Base-by-base conservation (phyloP, 2,113 vertebrate species). In the Piaya cayana region DNA sequence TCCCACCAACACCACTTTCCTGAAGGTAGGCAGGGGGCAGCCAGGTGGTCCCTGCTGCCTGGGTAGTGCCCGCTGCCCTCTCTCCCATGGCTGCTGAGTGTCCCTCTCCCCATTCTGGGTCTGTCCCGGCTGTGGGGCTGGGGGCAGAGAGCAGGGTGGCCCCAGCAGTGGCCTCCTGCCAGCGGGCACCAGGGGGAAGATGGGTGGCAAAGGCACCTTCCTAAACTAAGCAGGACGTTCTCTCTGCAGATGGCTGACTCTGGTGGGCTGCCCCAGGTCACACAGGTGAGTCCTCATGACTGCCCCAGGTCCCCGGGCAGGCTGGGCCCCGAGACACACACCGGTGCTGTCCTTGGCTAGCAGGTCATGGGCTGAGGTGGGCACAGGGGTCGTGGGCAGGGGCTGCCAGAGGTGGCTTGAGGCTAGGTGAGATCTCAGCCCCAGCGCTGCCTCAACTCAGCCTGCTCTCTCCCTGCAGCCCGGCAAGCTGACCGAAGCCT, bases 401-500 rank as follows among this genome's bases (percentile, higher is more conserved):
- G 21, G 13, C 53, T 34, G 69, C 16, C n/a, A 37, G 0, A 63
- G 30, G 32, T 5, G 5, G 49, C 37, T 49, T 0, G 0, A 47
- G 58, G 37, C 53, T 86, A 58, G 81, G 50, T 0, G 0, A 23
- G 47, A 30, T 76, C 47, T 79, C 1, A 0, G 34, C 43, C 50
- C 55, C 2, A 1, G 30, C 9, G 39, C 59, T 39, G 52, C 36
- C 83, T 68, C 81, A 37, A 4, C 75, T 87, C 45, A 15, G 22
- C 86, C 25, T 96, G 36, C 47, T 93, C 58, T 94, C 72, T 93
- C 72, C 89, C 56, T 3, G 2, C 98, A 99, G 99, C 99, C 99
- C 1, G 99, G 98, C 78, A 99, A 99, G 96, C 97, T 99, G 98
- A 99, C 98, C 0, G 99, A 99, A 97, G 99, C 99, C 89, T 99